Evolutionary conservation across 2,113 vertebrate species (phyloP).

Genomic region (Platichthys flesus): DNA sequence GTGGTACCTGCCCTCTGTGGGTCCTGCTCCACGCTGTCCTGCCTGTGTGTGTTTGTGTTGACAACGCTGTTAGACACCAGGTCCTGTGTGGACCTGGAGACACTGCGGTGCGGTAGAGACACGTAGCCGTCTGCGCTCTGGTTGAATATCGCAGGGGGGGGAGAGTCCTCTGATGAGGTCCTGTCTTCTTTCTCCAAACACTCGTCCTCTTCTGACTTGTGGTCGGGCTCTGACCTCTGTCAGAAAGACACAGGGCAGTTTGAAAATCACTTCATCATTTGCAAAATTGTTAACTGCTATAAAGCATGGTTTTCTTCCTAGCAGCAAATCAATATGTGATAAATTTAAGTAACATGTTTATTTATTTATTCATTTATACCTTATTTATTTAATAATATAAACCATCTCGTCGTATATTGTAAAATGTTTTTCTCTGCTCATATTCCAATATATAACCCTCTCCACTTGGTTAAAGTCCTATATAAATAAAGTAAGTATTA

Average conservation of each 20-base stretch:
- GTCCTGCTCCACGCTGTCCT: not conserved
- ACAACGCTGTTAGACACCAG: constrained; percentile 4
- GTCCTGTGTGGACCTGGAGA: constrained; percentile 58
- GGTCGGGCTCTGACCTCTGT: not conserved
- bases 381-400: not conserved
- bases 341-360: not conserved
- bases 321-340: not conserved
- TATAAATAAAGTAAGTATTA: no score
- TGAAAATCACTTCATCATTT: not conserved
- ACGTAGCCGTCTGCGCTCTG: constrained; percentile 39
- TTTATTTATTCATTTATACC: not conserved
- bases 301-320: not conserved
- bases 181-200: not conserved
- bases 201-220: not conserved
- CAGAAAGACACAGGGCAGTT: not conserved
- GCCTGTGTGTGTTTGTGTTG: constrained; percentile 1
- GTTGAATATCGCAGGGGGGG: not conserved
- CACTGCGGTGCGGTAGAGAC: constrained; percentile 42
- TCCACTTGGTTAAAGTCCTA: no score
- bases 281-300: not conserved
- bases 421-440: no score
- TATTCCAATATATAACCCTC: no score
- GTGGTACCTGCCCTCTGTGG: not conserved
- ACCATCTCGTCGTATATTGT: not conserved
- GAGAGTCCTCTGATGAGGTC: not conserved